Percentiles rank a stretch among this genome's conserved stretches.
Conservation (phyloP, 2,888 invertebrate species). For the Rhagonycha lutea region DNA sequence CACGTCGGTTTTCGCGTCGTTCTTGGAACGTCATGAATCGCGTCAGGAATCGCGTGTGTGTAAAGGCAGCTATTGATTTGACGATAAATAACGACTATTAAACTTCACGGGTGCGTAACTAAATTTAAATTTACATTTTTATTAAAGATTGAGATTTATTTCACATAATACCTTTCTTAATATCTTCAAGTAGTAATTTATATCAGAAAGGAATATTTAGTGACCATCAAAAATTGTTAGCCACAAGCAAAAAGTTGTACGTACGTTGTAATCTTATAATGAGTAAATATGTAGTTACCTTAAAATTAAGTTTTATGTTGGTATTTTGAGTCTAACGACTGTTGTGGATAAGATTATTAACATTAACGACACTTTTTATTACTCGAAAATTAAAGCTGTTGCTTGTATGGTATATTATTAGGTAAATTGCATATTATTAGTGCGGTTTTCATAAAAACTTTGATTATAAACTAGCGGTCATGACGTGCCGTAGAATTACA, state of each 20-base stretch:
- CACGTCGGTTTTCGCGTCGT: too few species aligned
- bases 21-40: too few species aligned
- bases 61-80: too few species aligned
- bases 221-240: not conserved
- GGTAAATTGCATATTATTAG: slow-evolving; percentile 49
- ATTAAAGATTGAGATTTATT: not conserved
- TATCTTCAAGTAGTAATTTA: not conserved
- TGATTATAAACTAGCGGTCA: slow-evolving; percentile 37
- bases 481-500: slow-evolving; percentile 45
- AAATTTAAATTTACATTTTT: not conserved
- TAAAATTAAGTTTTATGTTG: slow-evolving; percentile 29
- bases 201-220: not conserved
- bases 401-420: slow-evolving; percentile 44
- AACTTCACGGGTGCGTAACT: not conserved
- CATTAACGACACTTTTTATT: slow-evolving; percentile 45
- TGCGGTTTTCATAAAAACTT: slow-evolving; percentile 37
- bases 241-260: not conserved
- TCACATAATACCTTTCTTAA: not conserved
- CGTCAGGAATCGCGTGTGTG: too few species aligned
- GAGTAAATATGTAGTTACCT: slow-evolving; percentile 11
- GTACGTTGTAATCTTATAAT: slow-evolving; percentile 1
- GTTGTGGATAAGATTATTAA: slow-evolving; percentile 37
- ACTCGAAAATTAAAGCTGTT: slow-evolving; percentile 46
- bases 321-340: slow-evolving; percentile 31
- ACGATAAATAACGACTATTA: not conserved